Evolutionary conservation across 2,888 invertebrate species (phyloP).

Genomic region (Hirtodrosophila trivittata): DNA sequence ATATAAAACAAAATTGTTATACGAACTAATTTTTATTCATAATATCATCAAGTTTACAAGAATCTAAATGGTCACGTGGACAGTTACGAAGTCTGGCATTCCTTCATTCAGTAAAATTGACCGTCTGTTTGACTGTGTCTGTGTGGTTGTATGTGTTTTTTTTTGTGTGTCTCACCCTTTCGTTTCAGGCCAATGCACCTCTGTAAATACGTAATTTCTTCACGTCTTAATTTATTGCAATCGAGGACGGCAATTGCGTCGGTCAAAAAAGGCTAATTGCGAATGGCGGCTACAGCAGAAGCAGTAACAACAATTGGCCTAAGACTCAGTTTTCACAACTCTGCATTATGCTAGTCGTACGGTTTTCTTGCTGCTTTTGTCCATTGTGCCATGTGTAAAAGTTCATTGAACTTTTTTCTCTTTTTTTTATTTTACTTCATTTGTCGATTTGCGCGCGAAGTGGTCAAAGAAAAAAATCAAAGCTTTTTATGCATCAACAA

Average conservation of each 20-base stretch:
- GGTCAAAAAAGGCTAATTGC: slow-evolving; percentile 68
- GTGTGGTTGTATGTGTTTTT: slow-evolving; percentile 3
- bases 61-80: slow-evolving; percentile 45
- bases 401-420: slow-evolving; percentile 68
- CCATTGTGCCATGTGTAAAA: slow-evolving; percentile 46
- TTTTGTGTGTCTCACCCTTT: slow-evolving; percentile 34
- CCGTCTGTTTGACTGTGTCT: slow-evolving; percentile 10
- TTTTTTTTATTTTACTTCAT: slow-evolving; percentile 10
- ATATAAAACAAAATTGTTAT: too few relatives aligned
- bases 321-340: slow-evolving; percentile 57
- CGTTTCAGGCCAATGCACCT: slow-evolving; percentile 29
- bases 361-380: slow-evolving; percentile 29
- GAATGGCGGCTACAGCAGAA: slow-evolving; percentile 35
- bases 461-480: slow-evolving; percentile 23
- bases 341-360: slow-evolving; percentile 61
- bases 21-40: too few relatives aligned
- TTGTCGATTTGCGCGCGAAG: slow-evolving; percentile 53
- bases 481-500: slow-evolving; percentile 33
- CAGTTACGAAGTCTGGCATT: background rate
- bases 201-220: slow-evolving; percentile 54
- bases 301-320: slow-evolving; percentile 18
- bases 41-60: too few relatives aligned
- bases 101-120: slow-evolving; percentile 6
- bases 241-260: slow-evolving; percentile 57
- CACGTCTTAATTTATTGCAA: slow-evolving; percentile 66